Base-by-base conservation (phyloP, 2,797 vertebrate genomes). In the Apogon talboti region DNA sequence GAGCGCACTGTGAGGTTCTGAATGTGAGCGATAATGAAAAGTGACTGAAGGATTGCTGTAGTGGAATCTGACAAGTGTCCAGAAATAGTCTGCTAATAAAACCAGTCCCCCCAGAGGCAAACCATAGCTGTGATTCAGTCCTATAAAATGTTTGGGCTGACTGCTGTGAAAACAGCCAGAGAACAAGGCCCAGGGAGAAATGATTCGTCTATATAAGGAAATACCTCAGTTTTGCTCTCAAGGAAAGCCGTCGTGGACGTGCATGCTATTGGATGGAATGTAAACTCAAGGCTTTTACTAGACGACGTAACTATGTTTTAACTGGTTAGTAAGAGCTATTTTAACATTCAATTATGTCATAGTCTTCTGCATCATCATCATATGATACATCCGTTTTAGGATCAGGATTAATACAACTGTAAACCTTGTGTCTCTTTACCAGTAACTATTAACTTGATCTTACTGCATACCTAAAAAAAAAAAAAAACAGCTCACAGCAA, bases 101-200 rank as follows among this genome's bases (percentile, higher is more conserved):
- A 73, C 49, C 54, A 41, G 65, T 75, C 41, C 52, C 64, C 62
- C 48, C 13, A 21, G 70, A 78, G 81, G 66, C 45, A 55, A 71
- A 75, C 50, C 60, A 59, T 65, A 49, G 60, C 67, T 55, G 69
- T 78, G 78, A 92, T 83, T 93, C 91, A 92, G 66, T 47, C 38
- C 54, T 87, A 72, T 85, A 74, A 91, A 92, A 92, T 91, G 88
- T 90, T 89, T 86, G 72, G 72, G 54, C 71, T 67, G 47, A 44
- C 68, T 43, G 58, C 71, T 74, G 75, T 72, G 64, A 89, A 89
- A 87, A 83, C 77, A 71, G 58, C 21, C 66, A 68, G 52, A 61
- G 51, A 65, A 63, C n/a, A 24, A 28, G 52, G 60, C 15, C 11
- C 37, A 55, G 46, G 64, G 61, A 66, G 21, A 48, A 14, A 40